phyloP scores from a whole-genome alignment of 2,113 vertebrate genomes.

The Brachionichthys hirsutus region DNA sequence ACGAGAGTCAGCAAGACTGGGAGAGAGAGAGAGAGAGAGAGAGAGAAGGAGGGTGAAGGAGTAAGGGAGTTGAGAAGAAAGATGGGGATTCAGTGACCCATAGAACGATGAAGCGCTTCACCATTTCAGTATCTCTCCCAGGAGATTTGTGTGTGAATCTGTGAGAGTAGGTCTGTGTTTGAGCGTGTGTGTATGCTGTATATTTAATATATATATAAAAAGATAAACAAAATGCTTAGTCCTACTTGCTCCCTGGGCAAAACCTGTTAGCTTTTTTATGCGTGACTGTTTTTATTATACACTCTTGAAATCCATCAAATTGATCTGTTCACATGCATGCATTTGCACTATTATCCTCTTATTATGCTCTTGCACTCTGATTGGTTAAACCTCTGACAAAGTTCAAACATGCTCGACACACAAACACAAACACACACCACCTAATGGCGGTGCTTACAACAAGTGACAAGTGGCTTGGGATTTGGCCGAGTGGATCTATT shows the following conservation, averaged over 20 bases:
- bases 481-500: constrained; percentile 62
- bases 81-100: constrained; percentile 57
- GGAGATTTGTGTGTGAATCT: constrained; percentile 58
- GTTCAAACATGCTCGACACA: constrained; percentile 24
- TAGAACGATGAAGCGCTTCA: constrained; percentile 56
- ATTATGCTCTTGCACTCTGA: constrained; percentile 13
- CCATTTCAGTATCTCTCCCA: constrained; percentile 60
- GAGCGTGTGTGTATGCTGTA: constrained; percentile 10
- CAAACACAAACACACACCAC: background rate
- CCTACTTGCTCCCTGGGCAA: constrained; percentile 18
- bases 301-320: constrained; percentile 12
- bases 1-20: constrained; percentile 12
- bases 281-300: constrained; percentile 9
- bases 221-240: constrained; percentile 29
- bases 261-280: background rate
- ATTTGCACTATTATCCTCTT: constrained; percentile 1
- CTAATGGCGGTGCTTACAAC: constrained; percentile 55
- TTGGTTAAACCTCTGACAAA: constrained; percentile 38
- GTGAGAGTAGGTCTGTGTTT: constrained; percentile 22
- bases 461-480: constrained; percentile 59
- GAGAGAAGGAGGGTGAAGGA: constrained; percentile 8
- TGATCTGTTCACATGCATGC: background rate
- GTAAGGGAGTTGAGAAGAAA: constrained; percentile 35
- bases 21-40: constrained; percentile 11
- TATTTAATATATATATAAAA: constrained; percentile 2